Evolutionary conservation across 2,888 invertebrate species (phyloP).

Genomic region (Epistrophe grossulariae): DNA sequence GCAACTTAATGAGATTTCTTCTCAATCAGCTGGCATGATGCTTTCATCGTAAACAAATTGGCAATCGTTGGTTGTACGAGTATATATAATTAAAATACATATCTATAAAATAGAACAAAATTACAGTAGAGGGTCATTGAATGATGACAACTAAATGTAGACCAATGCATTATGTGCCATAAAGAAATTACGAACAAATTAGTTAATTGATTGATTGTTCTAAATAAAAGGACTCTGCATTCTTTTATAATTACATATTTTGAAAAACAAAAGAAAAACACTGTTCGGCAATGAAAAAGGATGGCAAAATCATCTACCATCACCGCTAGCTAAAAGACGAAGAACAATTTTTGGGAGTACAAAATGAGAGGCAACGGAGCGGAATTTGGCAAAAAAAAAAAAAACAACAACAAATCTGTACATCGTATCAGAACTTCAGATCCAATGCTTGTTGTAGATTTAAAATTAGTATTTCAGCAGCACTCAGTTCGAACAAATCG

Average conservation of each 20-base stretch:
- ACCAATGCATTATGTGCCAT: conserved; percentile 34
- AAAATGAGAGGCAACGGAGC: conserved; percentile 59
- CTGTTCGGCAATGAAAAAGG: conserved; percentile 64
- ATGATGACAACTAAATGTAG: conserved; percentile 40
- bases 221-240: conserved; percentile 54
- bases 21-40: conserved; percentile 48
- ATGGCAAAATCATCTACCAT: conserved; percentile 60
- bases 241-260: conserved; percentile 54
- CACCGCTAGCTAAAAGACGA: conserved; percentile 11
- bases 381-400: conserved; percentile 55
- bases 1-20: conserved; percentile 39
- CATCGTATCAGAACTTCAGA: conserved; percentile 71
- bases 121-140: conserved; percentile 51
- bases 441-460: conserved; percentile 78
- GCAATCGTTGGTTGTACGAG: conserved; percentile 17
- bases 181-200: conserved; percentile 65
- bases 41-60: conserved; percentile 61
- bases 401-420: conserved; percentile 42
- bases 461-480: conserved; percentile 84
- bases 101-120: conserved; percentile 43
- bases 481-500: conserved; percentile 84
- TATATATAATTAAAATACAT: conserved; percentile 35
- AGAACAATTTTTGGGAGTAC: conserved; percentile 59
- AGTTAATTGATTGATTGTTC: conserved; percentile 75
- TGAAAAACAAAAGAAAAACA: conserved; percentile 55